Evolutionary conservation across 2,113 vertebrate species (phyloP), one percentile per base, ranked within the genome.

Genomic region (Percina caprodes): DNA sequence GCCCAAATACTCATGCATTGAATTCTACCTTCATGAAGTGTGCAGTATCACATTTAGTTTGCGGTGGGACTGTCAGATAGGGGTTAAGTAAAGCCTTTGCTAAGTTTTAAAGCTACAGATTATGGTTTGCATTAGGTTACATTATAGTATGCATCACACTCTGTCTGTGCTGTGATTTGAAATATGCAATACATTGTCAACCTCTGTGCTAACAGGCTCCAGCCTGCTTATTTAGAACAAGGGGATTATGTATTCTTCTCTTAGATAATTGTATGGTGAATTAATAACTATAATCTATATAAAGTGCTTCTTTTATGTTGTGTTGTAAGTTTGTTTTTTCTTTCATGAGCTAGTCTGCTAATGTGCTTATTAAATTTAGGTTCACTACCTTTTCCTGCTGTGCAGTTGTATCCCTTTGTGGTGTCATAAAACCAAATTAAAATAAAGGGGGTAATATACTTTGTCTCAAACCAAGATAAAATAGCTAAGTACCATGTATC

Each of bases 121-220:
- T 75, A 46, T 52, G 49, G 6, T 63, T 62, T 59, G 65, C 30
- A 45, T 62, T 58, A 26, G 58, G 8, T 74, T n/a, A 18, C 68
- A 62, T 79, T 68, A 58, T 77, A 33, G 60, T 69, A 42, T 79
- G 45, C 59, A 13, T 63, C 33, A 62, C 56, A 56, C 49, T 15
- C 35, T 79, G 42, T 76, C 58, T 30, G 16, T 61, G 33, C 24
- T 67, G 8, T 63, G 26, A 52, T 80, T 23, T 80, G 12, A 83
- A 70, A 70, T 63, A 45, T 82, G 48, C 58, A 63, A 74, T 5
- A 63, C 19, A 30, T 9, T 69, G 19, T 42, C 19, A 23, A 74
- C 35, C 10, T 66, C 24, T 74, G 19, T 65, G n/a, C 46, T 54
- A 72, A 67, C 48, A 74, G 49, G 42, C n/a, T 39, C 33, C 61